Evolutionary conservation across 2,113 vertebrate species (phyloP), one percentile per base, ranked within the genome.

Genomic region (Bettongia penicillata): DNA sequence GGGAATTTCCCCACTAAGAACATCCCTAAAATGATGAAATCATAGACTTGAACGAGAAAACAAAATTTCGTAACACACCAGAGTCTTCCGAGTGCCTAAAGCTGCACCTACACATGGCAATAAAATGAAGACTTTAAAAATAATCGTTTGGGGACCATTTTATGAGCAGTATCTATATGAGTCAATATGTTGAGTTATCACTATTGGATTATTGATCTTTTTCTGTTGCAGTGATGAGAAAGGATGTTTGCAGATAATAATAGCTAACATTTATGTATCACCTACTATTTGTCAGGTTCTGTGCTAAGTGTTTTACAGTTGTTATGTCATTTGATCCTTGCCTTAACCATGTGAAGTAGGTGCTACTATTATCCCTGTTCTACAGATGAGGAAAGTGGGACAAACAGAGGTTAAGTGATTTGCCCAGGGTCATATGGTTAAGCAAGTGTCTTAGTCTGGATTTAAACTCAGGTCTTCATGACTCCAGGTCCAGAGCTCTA

Each of bases 121-220:
- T 96, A 11, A 90, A 50, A 47, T 10, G 8, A 50, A 94, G 19
- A 51, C 14, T 48, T 47, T 28, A 3, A 50, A 37, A 68, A 61
- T 31, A 94, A 92, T 91, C 11, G 93, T 92, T 92, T 95, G 43
- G 31, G n/a, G 37, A 16, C 37, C 28, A 51, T 93, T 16, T 90
- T 31, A 90, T 50, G 28, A 94, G 28, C 49, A 96, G 24, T 26
- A 22, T 90, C 94, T 49, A 8, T 2, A 24, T 6, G 25, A 14
- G 89, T 2, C 26, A 24, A 90, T 51, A 84, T 68, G 5, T 91
- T 92, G 3, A 89, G 48, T 93, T 95, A 49, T n/a, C 94, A 31
- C 91, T 84, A 7, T 23, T 31, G 37, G 68, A 77, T 77, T 43
- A 77, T 22, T 77, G 31, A n/a, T 77, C 37, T 68, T n/a, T n/a